Conservation (phyloP, 1,140 invertebrate genomes). For the Drosophila insularis region DNA sequence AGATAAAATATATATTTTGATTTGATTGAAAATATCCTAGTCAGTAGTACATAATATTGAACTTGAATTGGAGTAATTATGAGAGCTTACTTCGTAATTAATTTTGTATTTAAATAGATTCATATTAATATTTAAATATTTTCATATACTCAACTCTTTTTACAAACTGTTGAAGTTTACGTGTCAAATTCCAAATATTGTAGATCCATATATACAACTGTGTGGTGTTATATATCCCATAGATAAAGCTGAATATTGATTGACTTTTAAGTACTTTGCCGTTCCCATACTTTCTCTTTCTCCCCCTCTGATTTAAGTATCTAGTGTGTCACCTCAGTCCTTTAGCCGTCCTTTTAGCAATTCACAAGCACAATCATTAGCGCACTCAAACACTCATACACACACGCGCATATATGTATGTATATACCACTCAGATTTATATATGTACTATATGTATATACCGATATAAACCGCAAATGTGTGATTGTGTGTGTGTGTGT, state of each 20-base stretch:
- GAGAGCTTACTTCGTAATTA: too few species aligned
- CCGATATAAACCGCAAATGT: background rate
- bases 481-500: background rate
- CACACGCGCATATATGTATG: background rate
- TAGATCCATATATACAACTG: background rate
- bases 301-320: background rate
- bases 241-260: conserved; percentile 1
- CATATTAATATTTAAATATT: too few species aligned
- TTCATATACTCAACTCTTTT: too few species aligned
- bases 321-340: background rate
- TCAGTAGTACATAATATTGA: too few species aligned
- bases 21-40: too few species aligned
- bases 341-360: conserved; percentile 9
- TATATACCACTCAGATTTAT: background rate
- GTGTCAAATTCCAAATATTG: too few species aligned
- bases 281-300: background rate
- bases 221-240: background rate
- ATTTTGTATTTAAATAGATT: too few species aligned
- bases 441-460: background rate
- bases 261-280: background rate
- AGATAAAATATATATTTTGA: too few species aligned
- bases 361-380: conserved; percentile 24
- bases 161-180: too few species aligned
- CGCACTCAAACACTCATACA: conserved; percentile 9
- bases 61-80: too few species aligned